Evolutionary conservation across 2,797 vertebrate genomes (phyloP).

Genomic region (Mormyrus proboscirostris): DNA sequence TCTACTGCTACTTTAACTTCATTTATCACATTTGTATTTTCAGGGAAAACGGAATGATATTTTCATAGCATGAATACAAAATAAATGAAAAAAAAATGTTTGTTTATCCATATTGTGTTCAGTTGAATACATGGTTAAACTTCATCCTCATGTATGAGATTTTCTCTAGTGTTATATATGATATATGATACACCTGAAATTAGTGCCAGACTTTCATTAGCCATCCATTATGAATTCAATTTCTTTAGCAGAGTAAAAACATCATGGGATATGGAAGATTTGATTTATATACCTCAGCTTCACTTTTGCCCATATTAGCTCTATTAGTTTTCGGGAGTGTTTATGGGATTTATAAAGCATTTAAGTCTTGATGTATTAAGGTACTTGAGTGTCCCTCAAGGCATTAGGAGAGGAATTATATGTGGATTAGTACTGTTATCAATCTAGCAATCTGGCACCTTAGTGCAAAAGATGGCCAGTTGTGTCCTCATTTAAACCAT

Average conservation of each 20-base stretch:
- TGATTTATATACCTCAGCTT: constrained; percentile 54
- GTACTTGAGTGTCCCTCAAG: constrained; percentile 48
- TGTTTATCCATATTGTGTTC: background rate
- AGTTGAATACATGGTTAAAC: background rate
- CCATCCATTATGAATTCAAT: constrained; percentile 57
- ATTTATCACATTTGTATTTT: background rate
- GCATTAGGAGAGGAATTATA: constrained; percentile 53
- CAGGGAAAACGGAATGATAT: background rate
- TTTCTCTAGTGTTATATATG: background rate
- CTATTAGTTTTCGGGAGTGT: constrained; percentile 50
- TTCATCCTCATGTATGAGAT: background rate
- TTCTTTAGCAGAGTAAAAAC: constrained; percentile 46
- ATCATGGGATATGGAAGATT: constrained; percentile 49
- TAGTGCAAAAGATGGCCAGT: constrained; percentile 39
- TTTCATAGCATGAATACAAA: background rate
- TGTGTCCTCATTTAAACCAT: constrained; percentile 40
- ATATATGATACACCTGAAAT: constrained; percentile 3
- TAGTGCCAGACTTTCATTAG: constrained; percentile 29
- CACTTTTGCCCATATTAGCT: constrained; percentile 47
- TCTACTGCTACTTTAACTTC: background rate
- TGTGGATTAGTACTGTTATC: constrained; percentile 50
- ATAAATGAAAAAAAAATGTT: background rate
- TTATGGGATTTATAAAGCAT: constrained; percentile 57
- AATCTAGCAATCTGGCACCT: constrained; percentile 44
- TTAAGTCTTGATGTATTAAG: constrained; percentile 57